Percentiles rank a stretch among this genome's conserved stretches.
Evolutionary conservation across 1,140 invertebrate genomes (phyloP).

Genomic region (Agraylea sexmaculata): DNA sequence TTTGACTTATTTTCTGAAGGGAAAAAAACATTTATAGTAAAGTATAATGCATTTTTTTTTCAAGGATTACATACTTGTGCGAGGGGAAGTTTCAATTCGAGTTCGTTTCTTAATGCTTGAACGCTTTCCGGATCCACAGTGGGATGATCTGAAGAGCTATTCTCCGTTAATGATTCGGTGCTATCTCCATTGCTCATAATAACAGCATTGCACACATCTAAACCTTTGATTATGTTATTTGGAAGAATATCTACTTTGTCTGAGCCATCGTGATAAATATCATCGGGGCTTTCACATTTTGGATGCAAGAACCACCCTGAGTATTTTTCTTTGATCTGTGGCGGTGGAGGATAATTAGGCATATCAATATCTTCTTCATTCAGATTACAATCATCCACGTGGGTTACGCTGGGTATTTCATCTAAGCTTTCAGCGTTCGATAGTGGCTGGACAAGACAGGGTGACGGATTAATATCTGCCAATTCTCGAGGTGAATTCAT

Average conservation of each 20-base stretch:
- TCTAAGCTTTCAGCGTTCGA: no score
- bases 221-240: not conserved
- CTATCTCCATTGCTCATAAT: constrained; percentile 24
- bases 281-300: constrained; percentile 19
- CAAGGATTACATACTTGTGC: no score
- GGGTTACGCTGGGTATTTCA: no score
- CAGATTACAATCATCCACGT: no score
- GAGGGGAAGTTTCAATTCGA: constrained; percentile 55
- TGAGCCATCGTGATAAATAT: constrained; percentile 21
- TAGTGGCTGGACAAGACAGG: no score
- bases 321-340: constrained; percentile 3
- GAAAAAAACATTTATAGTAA: not conserved
- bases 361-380: constrained; percentile 5
- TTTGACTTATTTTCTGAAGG: constrained; percentile 15
- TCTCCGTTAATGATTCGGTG: constrained; percentile 29
- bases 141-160: constrained; percentile 44
- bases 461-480: no score
- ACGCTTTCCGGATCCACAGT: constrained; percentile 58
- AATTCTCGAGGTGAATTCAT: no score
- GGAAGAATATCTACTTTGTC: constrained; percentile 22
- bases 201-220: not conserved
- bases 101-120: constrained; percentile 54
- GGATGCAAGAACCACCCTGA: constrained; percentile 41
- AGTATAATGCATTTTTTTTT: no score
- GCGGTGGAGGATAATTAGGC: not conserved